Conservation (phyloP, 2,888 invertebrate genomes). For the Epinotia demarniana region DNA sequence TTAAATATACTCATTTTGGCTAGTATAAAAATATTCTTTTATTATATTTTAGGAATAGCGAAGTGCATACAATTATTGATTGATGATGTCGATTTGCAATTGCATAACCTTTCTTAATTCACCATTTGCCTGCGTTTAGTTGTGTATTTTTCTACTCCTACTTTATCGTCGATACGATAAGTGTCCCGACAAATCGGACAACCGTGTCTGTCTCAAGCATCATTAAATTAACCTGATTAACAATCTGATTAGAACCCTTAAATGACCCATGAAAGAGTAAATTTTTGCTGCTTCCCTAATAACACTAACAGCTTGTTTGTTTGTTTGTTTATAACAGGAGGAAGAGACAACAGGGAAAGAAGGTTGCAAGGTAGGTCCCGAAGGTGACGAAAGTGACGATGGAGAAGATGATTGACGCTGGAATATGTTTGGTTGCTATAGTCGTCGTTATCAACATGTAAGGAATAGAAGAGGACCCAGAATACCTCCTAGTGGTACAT, state of each 20-base stretch:
- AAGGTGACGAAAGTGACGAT: constrained; percentile 31
- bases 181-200: neutral
- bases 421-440: neutral
- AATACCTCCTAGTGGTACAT: neutral
- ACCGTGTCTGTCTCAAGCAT: neutral
- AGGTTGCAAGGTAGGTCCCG: constrained; percentile 44
- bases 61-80: neutral
- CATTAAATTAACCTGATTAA: neutral
- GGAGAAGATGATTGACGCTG: constrained; percentile 15
- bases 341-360: constrained; percentile 37
- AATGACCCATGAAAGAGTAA: neutral
- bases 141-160: neutral
- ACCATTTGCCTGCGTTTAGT: neutral
- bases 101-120: neutral
- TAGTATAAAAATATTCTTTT: neutral
- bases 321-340: constrained; percentile 45
- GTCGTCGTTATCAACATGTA: neutral
- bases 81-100: neutral
- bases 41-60: neutral
- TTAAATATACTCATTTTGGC: neutral
- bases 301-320: constrained; percentile 45
- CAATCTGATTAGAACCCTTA: neutral
- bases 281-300: constrained; percentile 34
- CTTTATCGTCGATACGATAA: neutral
- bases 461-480: neutral